Conservation (phyloP, 2,797 vertebrate species). For the Argentina silus region DNA sequence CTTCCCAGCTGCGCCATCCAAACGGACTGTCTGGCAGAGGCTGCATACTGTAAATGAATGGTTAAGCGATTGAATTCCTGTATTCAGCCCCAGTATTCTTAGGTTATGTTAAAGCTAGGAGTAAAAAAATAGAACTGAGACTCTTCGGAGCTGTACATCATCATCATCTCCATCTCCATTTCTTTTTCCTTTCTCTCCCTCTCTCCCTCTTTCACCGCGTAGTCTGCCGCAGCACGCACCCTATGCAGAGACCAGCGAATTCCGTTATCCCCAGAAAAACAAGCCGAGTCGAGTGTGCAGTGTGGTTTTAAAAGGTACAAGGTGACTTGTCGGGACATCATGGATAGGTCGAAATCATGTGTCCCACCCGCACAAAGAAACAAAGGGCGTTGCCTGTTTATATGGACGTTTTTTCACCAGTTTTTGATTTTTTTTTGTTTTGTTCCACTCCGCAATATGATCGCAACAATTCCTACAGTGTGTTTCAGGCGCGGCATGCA, state of each 20-base stretch:
- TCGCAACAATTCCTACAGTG: not conserved
- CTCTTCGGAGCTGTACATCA: not conserved
- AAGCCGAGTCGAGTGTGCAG: constrained; percentile 14
- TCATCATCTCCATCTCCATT: not conserved
- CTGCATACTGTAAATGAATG: constrained; percentile 2
- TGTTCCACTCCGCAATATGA: not conserved
- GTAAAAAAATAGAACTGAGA: constrained; percentile 32
- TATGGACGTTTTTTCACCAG: not conserved
- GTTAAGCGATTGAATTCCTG: constrained; percentile 33
- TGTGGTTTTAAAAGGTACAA: constrained; percentile 40
- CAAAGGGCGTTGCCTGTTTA: constrained; percentile 42
- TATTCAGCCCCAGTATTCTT: constrained; percentile 22
- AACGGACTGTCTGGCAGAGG: not conserved
- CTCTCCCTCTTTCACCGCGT: not conserved
- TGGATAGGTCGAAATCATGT: constrained; percentile 15
- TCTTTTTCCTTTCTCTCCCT: not conserved
- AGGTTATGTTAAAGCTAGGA: constrained; percentile 30
- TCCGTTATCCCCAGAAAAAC: constrained; percentile 12
- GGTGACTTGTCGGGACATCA: constrained; percentile 31
- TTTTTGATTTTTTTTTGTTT: constrained; percentile 32
- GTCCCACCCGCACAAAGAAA: constrained; percentile 14
- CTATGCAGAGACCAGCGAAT: constrained; percentile 21
- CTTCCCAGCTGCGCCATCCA: not conserved
- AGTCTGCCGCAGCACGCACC: constrained; percentile 36
- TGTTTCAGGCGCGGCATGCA: not conserved